Conservation (phyloP, 1,140 invertebrate genomes). For the Thrips palmi region DNA sequence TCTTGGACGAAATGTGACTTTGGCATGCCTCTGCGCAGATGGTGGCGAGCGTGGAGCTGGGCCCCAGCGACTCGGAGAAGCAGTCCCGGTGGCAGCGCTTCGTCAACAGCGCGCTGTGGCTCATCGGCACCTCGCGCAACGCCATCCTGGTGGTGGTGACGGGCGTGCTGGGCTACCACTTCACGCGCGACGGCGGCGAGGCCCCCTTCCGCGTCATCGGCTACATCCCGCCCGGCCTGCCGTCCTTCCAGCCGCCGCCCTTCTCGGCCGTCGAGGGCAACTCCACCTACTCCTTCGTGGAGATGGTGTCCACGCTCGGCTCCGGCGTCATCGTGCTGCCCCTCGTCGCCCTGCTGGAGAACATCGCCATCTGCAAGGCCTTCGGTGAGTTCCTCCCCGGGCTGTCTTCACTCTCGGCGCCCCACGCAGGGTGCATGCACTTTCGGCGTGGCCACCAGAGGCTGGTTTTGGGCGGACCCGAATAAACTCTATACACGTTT, state of each 20-base stretch:
- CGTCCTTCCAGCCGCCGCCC: conserved; percentile 37
- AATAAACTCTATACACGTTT: too few species aligned
- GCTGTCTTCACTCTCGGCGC: too few species aligned
- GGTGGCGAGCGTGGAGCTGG: conserved; percentile 34
- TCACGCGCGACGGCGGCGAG: conserved; percentile 13
- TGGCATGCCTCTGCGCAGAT: too few species aligned
- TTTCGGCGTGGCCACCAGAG: too few species aligned
- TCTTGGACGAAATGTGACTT: too few species aligned
- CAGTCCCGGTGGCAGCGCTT: conserved; percentile 24
- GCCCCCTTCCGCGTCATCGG: conserved; percentile 43
- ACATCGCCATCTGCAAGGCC: conserved; percentile 68
- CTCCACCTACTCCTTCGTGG: conserved; percentile 32
- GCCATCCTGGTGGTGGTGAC: conserved; percentile 28
- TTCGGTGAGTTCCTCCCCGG: conserved; percentile 35
- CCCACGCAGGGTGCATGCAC: too few species aligned
- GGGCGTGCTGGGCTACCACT: conserved; percentile 19
- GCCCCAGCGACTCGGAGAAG: conserved; percentile 27
- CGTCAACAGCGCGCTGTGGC: conserved; percentile 29
- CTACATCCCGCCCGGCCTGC: conserved; percentile 46
- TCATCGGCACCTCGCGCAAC: conserved; percentile 28
- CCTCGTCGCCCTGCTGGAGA: conserved; percentile 59
- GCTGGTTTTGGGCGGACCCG: too few species aligned
- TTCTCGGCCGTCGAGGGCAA: conserved; percentile 35
- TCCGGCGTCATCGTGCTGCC: conserved; percentile 63
- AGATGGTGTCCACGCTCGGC: conserved; percentile 51